Base-by-base conservation (phyloP, 2,113 vertebrate species). In the Genyomyrus donnyi region DNA sequence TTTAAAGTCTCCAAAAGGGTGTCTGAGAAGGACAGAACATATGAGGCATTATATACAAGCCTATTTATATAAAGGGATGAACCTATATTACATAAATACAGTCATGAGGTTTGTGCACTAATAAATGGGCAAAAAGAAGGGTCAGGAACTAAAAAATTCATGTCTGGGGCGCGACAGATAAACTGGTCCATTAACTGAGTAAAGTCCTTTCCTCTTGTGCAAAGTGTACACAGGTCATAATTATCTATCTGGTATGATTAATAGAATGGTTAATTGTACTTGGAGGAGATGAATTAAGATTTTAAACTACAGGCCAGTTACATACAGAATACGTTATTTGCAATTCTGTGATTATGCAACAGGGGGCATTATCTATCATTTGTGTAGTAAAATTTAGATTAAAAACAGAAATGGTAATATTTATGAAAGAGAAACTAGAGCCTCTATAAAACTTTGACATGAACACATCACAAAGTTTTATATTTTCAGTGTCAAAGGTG, bases 21-120 rank as follows among this genome's bases (percentile, higher is more conserved):
- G 84, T 86, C 45, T 48, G 45, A 86, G 84, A 13, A 50, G 42
- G n/a, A 50, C 9, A 27, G n/a, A n/a, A 53, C 31, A 48, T 87
- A 53, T 53, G 13, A 87, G 49, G 62, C 49, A 88, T 88, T 45
- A 88, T 90, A 90, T 88, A 90, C 85, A 90, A 74, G 62, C 62
- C 10, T 88, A 90, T 90, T 77, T 90, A 80, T 70, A 90, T 31
- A 45, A 56, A 11, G 62, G 56, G 88, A 53, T 89, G 74, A 42
- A 56, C 39, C 52, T 89, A 58, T 89, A 45, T 89, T 89, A 85
- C 80, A 85, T 66, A 89, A 52, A 19, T 58, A 85, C 89, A 62
- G n/a, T 15, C 13, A 13, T 31, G 15, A 11, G 70, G n/a, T 53
- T 80, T 45, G 53, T 62, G 13, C 21, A 24, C 9, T 39, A 31